Percentiles rank a stretch among this genome's conserved stretches.
phyloP scores from a whole-genome alignment of 2,113 vertebrate species.

The Syngnathus scovelli region DNA sequence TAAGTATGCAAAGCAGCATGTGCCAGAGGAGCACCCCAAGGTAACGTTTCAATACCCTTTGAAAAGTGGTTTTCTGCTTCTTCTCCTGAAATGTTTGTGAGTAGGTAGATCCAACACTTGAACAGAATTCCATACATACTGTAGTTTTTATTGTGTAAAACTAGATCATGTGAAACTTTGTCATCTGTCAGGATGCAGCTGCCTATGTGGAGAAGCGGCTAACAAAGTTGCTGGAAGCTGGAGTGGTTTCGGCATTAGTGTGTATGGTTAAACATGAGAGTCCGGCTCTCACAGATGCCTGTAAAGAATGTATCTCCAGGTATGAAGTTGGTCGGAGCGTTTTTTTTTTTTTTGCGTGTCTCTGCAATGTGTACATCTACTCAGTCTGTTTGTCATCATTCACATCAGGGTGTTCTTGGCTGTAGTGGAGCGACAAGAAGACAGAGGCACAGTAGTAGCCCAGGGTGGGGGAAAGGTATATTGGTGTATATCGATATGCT shows the following conservation, averaged over 20 bases:
- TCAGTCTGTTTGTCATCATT: constrained; percentile 14
- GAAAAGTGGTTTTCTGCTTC: neutral
- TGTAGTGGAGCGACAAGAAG: constrained; percentile 84
- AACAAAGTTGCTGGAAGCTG: constrained; percentile 80
- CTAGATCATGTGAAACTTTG: neutral
- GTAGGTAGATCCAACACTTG: too few species aligned
- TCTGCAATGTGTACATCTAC: constrained; percentile 1
- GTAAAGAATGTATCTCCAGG: constrained; percentile 91
- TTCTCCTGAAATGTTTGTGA: neutral
- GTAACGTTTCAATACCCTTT: constrained; percentile 49
- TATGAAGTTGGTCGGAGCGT: constrained; percentile 33
- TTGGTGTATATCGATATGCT: neutral
- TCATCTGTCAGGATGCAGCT: constrained; percentile 75
- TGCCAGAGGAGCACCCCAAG: constrained; percentile 95
- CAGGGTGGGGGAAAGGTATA: constrained; percentile 96
- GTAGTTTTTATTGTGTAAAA: neutral
- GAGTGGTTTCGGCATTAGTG: constrained; percentile 86
- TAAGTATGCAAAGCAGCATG: constrained; percentile 94
- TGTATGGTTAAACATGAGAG: constrained; percentile 94
- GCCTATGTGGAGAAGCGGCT: constrained; percentile 80
- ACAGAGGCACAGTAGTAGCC: constrained; percentile 87
- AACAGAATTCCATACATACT: neutral
- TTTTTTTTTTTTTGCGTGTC: neutral
- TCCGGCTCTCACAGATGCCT: constrained; percentile 80
- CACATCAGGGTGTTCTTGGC: constrained; percentile 85